Base-by-base conservation (phyloP, 2,113 vertebrate genomes). In the Xiphophorus hellerii region DNA sequence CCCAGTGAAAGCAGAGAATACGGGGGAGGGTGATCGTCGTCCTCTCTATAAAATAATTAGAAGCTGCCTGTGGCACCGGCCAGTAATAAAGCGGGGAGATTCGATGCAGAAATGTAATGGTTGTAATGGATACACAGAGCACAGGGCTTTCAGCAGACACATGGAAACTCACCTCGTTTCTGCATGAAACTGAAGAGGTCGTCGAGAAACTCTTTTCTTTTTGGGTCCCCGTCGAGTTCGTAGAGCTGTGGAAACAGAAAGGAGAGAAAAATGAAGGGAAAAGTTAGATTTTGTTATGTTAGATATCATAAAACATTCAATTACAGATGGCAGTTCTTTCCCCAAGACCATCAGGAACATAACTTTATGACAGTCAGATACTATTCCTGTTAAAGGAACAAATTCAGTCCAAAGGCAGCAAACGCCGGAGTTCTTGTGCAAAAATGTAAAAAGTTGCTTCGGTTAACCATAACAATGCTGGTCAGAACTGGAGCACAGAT, bases 111-210 rank as follows among this genome's bases (percentile, higher is more conserved):
- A 10, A 70, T 69, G 72, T 82, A 82, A 76, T 42, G 63, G 22
- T 48, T 29, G 62, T 62, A 69, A 79, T 48, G 30, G 69, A 69
- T 69, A 42, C 14, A 4, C 39, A 48, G 44, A 48, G 44, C 7
- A 0, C 33, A 35, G 33, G 33, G 33, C 7, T 35, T 35, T 35
- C 33, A 35, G 33, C 44, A 20, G 17, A 48, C 1, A 17, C 44
- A 48, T 17, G 66, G 7, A 5, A 1, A 48, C 93, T 87, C 93
- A 99, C 98, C 98, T 95, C 97, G 91, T 82, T 98, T 98, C 89
- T 99, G 98, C 97, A 99, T 99, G 91, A 99, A 99, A 91, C 96
- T 97, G 94, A 99, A 99, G 69, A 99, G 92, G 84, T 98, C 96
- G 0, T 99, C 98, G 80, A 99, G 93, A 85, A 99, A 99, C 90